Percentiles rank a stretch among this genome's conserved stretches.
These are phyloP conservation scores for Zele albiditarsus DNA, from an alignment of 2,888 invertebrate species.

Conservation along the genomic window DNA sequence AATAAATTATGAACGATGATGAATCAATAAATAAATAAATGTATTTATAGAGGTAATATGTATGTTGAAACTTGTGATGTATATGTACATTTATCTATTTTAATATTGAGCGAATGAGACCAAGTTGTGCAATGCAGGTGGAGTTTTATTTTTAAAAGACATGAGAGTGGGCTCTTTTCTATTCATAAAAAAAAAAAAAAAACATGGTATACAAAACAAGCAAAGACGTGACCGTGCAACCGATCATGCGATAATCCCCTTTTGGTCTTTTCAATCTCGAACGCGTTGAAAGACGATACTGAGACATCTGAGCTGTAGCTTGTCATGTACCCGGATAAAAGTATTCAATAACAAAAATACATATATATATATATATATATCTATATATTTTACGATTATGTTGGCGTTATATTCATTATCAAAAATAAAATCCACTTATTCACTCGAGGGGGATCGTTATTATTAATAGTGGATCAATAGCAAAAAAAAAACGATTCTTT, in stretches of 20 bases:
- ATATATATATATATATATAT: constrained; percentile 3
- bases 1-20: constrained; percentile 3
- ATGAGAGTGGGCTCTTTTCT: constrained; percentile 14
- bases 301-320: constrained; percentile 17
- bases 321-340: constrained; percentile 9
- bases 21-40: not conserved
- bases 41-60: not conserved
- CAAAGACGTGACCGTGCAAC: constrained; percentile 64
- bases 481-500: no score
- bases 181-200: constrained; percentile 24
- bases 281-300: constrained; percentile 28
- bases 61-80: not conserved
- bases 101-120: not conserved
- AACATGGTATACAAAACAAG: constrained; percentile 37
- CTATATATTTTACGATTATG: not conserved
- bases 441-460: not conserved
- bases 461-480: no score
- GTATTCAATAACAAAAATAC: constrained; percentile 12
- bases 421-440: not conserved
- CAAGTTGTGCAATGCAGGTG: constrained; percentile 4
- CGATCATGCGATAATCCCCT: constrained; percentile 60
- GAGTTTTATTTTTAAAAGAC: constrained; percentile 22
- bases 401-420: not conserved
- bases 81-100: not conserved
- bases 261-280: constrained; percentile 45